phyloP scores from a whole-genome alignment of 2,888 invertebrate species.

The Diarsia brunnea region DNA sequence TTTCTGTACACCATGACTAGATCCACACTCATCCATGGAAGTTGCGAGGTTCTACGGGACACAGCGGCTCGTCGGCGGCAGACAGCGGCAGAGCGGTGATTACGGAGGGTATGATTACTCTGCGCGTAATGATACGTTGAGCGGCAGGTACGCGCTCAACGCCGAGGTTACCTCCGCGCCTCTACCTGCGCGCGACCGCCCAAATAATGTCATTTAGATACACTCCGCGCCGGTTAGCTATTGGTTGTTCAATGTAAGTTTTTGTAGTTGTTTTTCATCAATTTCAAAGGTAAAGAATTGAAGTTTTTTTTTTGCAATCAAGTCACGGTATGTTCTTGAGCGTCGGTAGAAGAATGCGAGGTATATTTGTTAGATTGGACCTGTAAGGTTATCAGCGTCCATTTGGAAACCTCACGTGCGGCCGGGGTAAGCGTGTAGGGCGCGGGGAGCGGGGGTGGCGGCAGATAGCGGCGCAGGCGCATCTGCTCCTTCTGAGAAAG shows the following conservation, averaged over 20 bases:
- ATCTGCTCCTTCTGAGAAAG: constrained; percentile 90
- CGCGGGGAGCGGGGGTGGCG: constrained; percentile 76
- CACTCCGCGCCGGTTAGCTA: constrained; percentile 80
- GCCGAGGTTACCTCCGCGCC: constrained; percentile 77
- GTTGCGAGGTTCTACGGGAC: constrained; percentile 88
- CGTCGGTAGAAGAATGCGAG: constrained; percentile 51
- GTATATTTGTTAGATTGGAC: constrained; percentile 56
- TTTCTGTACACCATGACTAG: constrained; percentile 93
- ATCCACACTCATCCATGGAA: constrained; percentile 95
- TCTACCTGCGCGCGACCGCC: constrained; percentile 82
- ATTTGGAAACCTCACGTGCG: constrained; percentile 74
- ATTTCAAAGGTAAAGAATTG: constrained; percentile 71
- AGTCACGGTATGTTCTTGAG: constrained; percentile 69
- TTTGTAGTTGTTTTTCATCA: constrained; percentile 79
- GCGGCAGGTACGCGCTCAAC: constrained; percentile 82
- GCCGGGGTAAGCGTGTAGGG: constrained; percentile 71
- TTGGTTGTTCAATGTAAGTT: constrained; percentile 84
- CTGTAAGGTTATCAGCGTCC: constrained; percentile 70
- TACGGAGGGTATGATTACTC: constrained; percentile 83
- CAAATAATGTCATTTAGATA: constrained; percentile 85
- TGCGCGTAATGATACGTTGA: constrained; percentile 86
- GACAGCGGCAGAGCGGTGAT: constrained; percentile 77
- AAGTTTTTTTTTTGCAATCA: constrained; percentile 74
- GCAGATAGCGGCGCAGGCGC: constrained; percentile 86
- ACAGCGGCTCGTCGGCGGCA: constrained; percentile 71